These are phyloP conservation scores for Lethenteron camtschaticum DNA, from an alignment of 2,113 vertebrate genomes.

Conservation along the genomic window DNA sequence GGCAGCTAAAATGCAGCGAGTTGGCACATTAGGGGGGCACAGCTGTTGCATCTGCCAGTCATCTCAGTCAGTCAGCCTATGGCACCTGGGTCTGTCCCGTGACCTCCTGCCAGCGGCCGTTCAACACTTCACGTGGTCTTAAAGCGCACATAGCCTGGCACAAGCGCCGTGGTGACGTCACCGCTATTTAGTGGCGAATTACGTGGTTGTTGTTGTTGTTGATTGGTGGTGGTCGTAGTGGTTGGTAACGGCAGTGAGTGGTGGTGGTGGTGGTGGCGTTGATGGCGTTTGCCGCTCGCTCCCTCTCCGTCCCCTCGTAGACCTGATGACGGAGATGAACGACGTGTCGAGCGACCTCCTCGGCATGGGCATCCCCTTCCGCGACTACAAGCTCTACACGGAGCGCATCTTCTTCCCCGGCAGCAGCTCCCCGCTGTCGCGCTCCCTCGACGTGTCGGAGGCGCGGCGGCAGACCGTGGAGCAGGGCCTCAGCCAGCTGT, in stretches of 20 bases:
- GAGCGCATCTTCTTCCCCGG: conserved; percentile 57
- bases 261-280: not conserved
- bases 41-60: no score
- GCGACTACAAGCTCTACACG: conserved; percentile 44
- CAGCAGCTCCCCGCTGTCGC: conserved; percentile 23
- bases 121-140: no score
- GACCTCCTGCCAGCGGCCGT: no score
- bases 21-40: no score
- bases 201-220: not conserved
- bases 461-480: conserved; percentile 29
- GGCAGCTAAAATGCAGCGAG: no score
- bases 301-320: conserved; percentile 16
- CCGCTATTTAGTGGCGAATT: no score
- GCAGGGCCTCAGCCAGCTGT: conserved; percentile 53
- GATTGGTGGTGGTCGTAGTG: not conserved
- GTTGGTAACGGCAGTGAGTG: not conserved
- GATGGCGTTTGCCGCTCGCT: not conserved
- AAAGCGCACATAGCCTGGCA: no score
- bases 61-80: no score
- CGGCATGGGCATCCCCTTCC: conserved; percentile 46
- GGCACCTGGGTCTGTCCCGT: no score
- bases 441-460: conserved; percentile 28
- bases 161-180: no score
- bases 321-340: conserved; percentile 75
- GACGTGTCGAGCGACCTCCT: conserved; percentile 60